Conservation (phyloP, 1,140 invertebrate species). For the Calycopis cecrops region DNA sequence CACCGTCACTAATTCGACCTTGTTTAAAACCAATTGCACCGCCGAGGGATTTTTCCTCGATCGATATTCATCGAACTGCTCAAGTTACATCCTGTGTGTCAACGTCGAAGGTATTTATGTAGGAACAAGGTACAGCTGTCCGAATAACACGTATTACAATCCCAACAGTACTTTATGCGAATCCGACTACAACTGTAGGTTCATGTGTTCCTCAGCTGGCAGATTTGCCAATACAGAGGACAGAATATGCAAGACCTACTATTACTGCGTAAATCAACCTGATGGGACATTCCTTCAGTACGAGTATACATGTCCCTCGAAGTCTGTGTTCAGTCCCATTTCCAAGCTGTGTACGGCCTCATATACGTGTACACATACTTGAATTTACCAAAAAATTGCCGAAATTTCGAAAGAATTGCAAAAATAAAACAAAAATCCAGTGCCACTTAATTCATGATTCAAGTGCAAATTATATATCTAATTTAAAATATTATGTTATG, state of each 20-base stretch:
- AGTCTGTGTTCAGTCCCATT: conserved; percentile 38
- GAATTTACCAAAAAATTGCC: too few relatives aligned
- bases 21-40: conserved; percentile 31
- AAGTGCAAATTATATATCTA: too few relatives aligned
- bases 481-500: too few relatives aligned
- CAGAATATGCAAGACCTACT: conserved; percentile 41
- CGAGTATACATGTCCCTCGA: conserved; percentile 37
- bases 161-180: conserved; percentile 47
- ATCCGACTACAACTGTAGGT: conserved; percentile 34
- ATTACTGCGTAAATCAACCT: conserved; percentile 32
- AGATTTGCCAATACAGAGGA: conserved; percentile 37
- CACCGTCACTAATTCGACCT: conserved; percentile 26
- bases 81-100: conserved; percentile 39
- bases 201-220: conserved; percentile 33
- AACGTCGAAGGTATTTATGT: conserved; percentile 28
- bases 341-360: conserved; percentile 33
- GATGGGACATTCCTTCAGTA: conserved; percentile 37
- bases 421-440: too few relatives aligned
- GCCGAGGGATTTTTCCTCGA: conserved; percentile 37
- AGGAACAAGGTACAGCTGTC: conserved; percentile 23
- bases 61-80: conserved; percentile 32
- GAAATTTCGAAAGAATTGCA: too few relatives aligned
- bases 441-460: too few relatives aligned
- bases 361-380: conserved; percentile 34
- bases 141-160: conserved; percentile 31